These are phyloP conservation scores for Drosophila nasuta DNA, from an alignment of 1,140 invertebrate genomes.

Conservation along the genomic window DNA sequence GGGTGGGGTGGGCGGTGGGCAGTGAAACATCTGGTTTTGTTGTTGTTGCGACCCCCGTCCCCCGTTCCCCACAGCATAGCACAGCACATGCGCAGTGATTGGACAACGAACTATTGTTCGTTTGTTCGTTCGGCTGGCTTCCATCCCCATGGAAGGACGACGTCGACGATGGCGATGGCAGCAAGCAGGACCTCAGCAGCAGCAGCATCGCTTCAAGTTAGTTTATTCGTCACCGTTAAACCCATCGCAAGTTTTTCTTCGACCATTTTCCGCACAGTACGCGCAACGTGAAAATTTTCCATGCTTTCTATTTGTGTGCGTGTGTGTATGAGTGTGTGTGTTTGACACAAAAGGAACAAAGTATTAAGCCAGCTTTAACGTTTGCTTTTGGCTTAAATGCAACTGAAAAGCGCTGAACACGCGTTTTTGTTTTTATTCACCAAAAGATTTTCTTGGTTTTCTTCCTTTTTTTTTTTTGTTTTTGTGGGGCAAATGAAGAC, in stretches of 20 bases:
- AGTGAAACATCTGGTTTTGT: constrained; percentile 40
- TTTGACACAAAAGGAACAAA: constrained; percentile 23
- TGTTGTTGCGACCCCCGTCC: constrained; percentile 15
- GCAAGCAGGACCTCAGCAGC: constrained; percentile 13
- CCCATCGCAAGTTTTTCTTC: constrained; percentile 47
- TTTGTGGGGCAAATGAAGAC: constrained; percentile 13
- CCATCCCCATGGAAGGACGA: constrained; percentile 22
- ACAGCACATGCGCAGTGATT: constrained; percentile 38
- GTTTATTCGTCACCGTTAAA: constrained; percentile 52
- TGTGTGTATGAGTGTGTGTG: constrained; percentile 22
- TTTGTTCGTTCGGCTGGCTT: constrained; percentile 1
- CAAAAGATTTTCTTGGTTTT: neutral
- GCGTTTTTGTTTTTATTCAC: neutral
- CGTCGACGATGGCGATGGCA: neutral
- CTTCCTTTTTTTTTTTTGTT: neutral
- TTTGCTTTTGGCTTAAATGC: constrained; percentile 3
- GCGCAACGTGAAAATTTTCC: constrained; percentile 49
- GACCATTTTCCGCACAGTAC: constrained; percentile 41
- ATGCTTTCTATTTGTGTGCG: constrained; percentile 29
- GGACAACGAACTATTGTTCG: constrained; percentile 15
- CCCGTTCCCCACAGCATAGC: too few relatives aligned
- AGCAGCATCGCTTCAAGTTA: constrained; percentile 46
- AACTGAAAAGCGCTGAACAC: neutral
- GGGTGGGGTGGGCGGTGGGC: neutral
- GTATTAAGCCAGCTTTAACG: constrained; percentile 17